Percentiles rank a stretch among this genome's conserved stretches.
Evolutionary conservation across 2,113 vertebrate genomes (phyloP).

Genomic region (Hylia prasina): DNA sequence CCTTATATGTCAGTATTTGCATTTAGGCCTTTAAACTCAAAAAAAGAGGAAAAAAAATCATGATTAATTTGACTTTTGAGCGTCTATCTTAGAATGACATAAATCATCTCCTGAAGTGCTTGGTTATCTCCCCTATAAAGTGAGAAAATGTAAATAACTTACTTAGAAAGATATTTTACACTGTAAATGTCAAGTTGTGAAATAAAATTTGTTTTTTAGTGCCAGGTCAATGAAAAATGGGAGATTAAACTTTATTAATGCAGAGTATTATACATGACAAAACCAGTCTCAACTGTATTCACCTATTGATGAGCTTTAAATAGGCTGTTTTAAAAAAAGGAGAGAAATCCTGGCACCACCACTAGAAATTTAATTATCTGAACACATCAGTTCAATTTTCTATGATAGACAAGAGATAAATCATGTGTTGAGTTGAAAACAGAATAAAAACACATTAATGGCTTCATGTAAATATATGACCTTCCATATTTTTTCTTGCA

Average conservation of each 20-base stretch:
- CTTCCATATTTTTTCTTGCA: neutral
- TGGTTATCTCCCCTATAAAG: neutral
- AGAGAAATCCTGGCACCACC: neutral
- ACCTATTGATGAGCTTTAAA: neutral
- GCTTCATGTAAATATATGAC: neutral
- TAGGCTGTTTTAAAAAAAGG: neutral
- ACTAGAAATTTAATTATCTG: neutral
- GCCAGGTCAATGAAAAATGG: neutral
- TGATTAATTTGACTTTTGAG: neutral
- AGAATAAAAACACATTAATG: neutral
- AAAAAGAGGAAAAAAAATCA: neutral
- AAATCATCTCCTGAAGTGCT: neutral
- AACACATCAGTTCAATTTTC: neutral
- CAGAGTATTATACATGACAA: neutral
- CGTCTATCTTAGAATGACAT: neutral
- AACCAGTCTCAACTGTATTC: neutral
- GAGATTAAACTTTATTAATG: neutral
- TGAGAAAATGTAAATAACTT: neutral
- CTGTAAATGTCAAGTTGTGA: neutral
- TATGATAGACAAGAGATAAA: neutral
- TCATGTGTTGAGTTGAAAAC: neutral
- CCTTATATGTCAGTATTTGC: neutral
- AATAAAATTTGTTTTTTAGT: neutral
- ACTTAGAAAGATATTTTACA: neutral
- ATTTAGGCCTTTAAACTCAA: neutral